phyloP scores from a whole-genome alignment of 1,140 invertebrate genomes.

The Lithobius niger region DNA sequence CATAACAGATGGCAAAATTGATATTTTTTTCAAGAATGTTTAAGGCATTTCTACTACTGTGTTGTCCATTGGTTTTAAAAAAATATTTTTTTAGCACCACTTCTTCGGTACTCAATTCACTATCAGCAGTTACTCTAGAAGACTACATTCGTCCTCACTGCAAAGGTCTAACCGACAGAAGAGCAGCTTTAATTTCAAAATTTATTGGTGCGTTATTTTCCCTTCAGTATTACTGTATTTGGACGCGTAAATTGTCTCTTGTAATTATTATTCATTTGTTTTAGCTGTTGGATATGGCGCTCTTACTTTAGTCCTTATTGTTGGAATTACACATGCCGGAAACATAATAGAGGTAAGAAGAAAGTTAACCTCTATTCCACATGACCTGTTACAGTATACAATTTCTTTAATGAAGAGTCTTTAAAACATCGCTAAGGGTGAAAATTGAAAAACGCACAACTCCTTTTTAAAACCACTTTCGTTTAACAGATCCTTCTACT shows the following conservation, averaged over 20 bases:
- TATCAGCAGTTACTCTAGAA: slow-evolving; percentile 30
- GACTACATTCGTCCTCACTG: slow-evolving; percentile 23
- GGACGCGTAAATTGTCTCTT: background rate
- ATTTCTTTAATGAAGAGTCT: too few relatives aligned
- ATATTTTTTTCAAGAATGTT: too few relatives aligned
- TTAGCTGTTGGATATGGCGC: background rate
- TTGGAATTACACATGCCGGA: background rate
- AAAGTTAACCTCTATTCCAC: too few relatives aligned
- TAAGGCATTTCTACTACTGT: too few relatives aligned
- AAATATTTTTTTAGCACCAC: slow-evolving; percentile 6
- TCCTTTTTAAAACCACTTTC: too few relatives aligned
- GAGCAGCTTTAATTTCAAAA: slow-evolving; percentile 21
- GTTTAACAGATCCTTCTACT: too few relatives aligned
- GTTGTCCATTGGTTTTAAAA: too few relatives aligned
- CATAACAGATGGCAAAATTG: too few relatives aligned
- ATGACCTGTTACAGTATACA: too few relatives aligned
- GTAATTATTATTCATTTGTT: background rate
- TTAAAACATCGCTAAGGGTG: too few relatives aligned
- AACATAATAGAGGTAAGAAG: background rate
- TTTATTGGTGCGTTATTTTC: slow-evolving; percentile 18
- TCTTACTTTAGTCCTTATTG: background rate
- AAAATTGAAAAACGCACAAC: too few relatives aligned
- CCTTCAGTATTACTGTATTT: background rate
- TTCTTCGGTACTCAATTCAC: slow-evolving; percentile 22
- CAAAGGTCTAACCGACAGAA: slow-evolving; percentile 20